Conservation (phyloP, 2,797 vertebrate species). For the Lagodon rhomboides region DNA sequence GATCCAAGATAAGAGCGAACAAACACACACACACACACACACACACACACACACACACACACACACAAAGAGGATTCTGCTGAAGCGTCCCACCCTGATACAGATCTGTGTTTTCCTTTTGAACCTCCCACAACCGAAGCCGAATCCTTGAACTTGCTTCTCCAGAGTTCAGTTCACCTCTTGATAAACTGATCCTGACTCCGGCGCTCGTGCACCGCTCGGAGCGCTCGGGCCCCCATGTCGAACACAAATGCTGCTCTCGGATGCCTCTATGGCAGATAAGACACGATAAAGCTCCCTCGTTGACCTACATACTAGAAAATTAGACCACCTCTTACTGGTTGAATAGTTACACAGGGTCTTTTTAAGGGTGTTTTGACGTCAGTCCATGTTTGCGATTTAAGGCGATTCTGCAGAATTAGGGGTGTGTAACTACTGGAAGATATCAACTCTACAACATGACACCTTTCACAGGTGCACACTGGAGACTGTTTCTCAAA, state of each 20-base stretch:
- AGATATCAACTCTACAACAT: too few relatives aligned
- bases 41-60: conserved; percentile 2
- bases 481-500: too few relatives aligned
- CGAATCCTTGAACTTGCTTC: conserved; percentile 12
- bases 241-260: neutral
- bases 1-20: conserved; percentile 53
- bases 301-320: too few relatives aligned
- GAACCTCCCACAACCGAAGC: conserved; percentile 40
- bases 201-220: neutral
- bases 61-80: conserved; percentile 4
- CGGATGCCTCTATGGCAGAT: too few relatives aligned
- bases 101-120: conserved; percentile 61
- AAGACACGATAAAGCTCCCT: neutral
- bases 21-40: conserved; percentile 31
- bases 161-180: neutral
- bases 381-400: too few relatives aligned
- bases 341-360: too few relatives aligned
- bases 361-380: too few relatives aligned
- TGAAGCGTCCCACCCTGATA: conserved; percentile 65
- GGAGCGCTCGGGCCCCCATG: too few relatives aligned
- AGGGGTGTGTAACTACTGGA: too few relatives aligned
- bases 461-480: too few relatives aligned
- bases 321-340: too few relatives aligned
- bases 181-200: neutral
- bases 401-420: too few relatives aligned